These are phyloP conservation scores for Drosophila mojavensis DNA, from an alignment of 1,140 invertebrate species.

Conservation along the genomic window DNA sequence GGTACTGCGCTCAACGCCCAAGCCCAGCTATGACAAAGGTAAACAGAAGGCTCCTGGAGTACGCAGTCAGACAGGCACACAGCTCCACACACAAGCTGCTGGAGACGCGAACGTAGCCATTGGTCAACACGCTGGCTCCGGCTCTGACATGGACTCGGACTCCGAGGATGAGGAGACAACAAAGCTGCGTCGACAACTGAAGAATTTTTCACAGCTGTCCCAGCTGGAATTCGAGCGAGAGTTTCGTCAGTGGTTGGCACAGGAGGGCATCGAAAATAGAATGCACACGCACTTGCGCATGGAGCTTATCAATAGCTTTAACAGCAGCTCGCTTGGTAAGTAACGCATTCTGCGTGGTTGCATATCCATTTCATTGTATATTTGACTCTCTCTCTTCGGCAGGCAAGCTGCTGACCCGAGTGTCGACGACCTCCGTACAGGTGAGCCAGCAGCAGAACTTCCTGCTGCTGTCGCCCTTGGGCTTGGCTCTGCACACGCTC, in stretches of 20 bases:
- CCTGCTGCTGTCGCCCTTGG: conserved; percentile 54
- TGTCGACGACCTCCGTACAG: conserved; percentile 22
- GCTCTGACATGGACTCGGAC: background rate
- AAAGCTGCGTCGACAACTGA: conserved; percentile 43
- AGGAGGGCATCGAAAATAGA: conserved; percentile 65
- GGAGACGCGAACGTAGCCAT: background rate
- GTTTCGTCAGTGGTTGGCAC: conserved; percentile 71
- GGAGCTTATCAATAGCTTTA: conserved; percentile 73
- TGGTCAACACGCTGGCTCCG: background rate
- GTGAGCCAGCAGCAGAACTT: conserved; percentile 7
- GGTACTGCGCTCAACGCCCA: background rate
- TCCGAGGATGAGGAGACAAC: conserved; percentile 20
- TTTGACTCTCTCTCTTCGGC: background rate
- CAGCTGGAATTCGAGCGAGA: conserved; percentile 69
- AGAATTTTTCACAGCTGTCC: conserved; percentile 48
- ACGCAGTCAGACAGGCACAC: background rate
- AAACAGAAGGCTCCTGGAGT: background rate
- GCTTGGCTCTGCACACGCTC: conserved; percentile 66
- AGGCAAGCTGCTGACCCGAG: conserved; percentile 51
- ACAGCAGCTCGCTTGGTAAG: conserved; percentile 73
- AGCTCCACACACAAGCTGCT: background rate
- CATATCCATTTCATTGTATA: background rate
- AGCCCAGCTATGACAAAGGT: background rate
- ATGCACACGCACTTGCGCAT: conserved; percentile 71
- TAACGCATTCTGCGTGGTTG: background rate